A percentile compares a stretch with the other conserved stretches of the same genome.
phyloP scores from a whole-genome alignment of 2,888 invertebrate genomes.

The Yponomeuta malinellus region DNA sequence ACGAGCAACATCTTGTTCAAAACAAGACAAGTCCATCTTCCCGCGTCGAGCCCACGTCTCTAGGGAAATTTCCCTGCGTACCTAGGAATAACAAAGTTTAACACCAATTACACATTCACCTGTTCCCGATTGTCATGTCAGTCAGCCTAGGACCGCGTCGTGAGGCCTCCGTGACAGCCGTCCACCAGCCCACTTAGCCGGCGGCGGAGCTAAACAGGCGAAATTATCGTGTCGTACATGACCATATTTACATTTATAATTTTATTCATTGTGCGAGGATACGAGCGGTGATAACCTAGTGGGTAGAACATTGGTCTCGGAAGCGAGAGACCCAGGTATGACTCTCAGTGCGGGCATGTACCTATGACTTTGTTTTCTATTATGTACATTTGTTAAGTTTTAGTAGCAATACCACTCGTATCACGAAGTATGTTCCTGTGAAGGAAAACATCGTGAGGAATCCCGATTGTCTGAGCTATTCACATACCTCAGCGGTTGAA shows the following conservation, averaged over 20 bases:
- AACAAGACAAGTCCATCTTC: background rate
- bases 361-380: too few relatives aligned
- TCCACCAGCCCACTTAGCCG: slow-evolving; percentile 2
- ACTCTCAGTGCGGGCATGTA: too few relatives aligned
- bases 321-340: too few relatives aligned
- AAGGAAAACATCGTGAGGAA: too few relatives aligned
- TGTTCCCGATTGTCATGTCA: slow-evolving; percentile 13
- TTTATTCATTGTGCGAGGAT: background rate
- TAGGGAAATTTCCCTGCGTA: background rate
- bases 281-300: too few relatives aligned
- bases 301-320: too few relatives aligned
- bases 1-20: too few relatives aligned
- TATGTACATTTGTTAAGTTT: too few relatives aligned
- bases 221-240: slow-evolving; percentile 14
- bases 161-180: slow-evolving; percentile 12
- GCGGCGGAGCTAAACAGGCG: slow-evolving; percentile 3
- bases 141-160: slow-evolving; percentile 6
- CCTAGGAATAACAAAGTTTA: background rate
- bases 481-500: too few relatives aligned
- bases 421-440: too few relatives aligned
- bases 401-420: too few relatives aligned
- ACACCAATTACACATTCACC: slow-evolving; percentile 12
- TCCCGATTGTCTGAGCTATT: too few relatives aligned
- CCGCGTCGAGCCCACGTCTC: background rate
- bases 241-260: slow-evolving; percentile 11